phyloP scores from a whole-genome alignment of 2,888 invertebrate genomes.

The Microplitis deprimator region DNA sequence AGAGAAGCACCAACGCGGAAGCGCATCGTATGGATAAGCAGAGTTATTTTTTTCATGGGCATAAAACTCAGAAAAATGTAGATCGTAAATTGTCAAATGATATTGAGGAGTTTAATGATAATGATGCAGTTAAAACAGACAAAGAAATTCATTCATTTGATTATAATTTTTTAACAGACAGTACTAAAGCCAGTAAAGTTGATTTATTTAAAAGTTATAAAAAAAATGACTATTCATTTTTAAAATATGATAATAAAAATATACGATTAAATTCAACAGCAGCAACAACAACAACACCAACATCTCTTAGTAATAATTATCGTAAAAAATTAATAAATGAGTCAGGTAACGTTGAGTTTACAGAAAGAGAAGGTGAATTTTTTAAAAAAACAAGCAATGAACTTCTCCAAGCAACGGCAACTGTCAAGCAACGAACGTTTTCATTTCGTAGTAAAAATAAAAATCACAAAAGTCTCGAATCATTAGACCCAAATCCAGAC shows the following conservation, averaged over 20 bases:
- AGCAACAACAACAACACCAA: conserved; percentile 45
- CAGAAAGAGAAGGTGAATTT: conserved; percentile 62
- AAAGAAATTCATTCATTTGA: neutral
- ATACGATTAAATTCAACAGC: conserved; percentile 56
- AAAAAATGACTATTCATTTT: neutral
- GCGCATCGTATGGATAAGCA: conserved; percentile 60
- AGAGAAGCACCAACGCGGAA: conserved; percentile 50
- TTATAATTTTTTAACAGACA: neutral
- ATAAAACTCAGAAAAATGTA: conserved; percentile 65
- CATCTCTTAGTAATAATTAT: neutral
- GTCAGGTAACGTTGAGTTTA: conserved; percentile 58
- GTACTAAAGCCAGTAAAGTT: no score
- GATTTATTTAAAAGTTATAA: neutral
- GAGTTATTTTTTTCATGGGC: conserved; percentile 67
- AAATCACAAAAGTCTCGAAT: conserved; percentile 61
- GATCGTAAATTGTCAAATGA: conserved; percentile 44
- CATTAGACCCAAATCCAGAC: conserved; percentile 57
- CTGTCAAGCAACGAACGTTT: conserved; percentile 52
- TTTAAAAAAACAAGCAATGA: conserved; percentile 60
- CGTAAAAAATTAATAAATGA: conserved; percentile 50
- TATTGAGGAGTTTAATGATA: conserved; percentile 21
- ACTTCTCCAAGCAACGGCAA: conserved; percentile 47
- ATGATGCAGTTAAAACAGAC: conserved; percentile 11
- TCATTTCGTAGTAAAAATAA: conserved; percentile 59
- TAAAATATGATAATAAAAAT: neutral